Conservation (phyloP, 2,888 invertebrate genomes). For the Cecidostiba fungosa region DNA sequence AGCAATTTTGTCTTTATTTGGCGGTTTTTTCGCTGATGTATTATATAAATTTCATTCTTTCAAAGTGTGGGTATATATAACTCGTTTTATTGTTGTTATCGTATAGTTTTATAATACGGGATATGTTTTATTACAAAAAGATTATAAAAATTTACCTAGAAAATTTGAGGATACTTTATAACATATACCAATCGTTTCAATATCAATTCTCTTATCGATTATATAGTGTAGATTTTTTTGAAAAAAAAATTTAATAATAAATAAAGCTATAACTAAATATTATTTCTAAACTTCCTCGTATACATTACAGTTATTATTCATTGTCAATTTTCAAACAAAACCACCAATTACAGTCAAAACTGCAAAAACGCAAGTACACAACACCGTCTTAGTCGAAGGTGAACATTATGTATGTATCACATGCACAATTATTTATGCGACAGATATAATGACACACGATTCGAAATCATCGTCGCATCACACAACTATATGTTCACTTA, state of each 20-base stretch:
- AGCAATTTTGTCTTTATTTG: constrained; percentile 11
- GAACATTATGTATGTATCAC: constrained; percentile 36
- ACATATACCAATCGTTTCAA: background rate
- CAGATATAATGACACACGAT: background rate
- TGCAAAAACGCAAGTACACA: background rate
- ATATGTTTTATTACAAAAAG: background rate
- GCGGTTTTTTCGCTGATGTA: background rate
- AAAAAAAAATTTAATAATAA: background rate
- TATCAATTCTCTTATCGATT: background rate
- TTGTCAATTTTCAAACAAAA: background rate
- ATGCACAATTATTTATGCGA: constrained; percentile 23
- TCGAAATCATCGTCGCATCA: background rate
- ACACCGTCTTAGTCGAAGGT: background rate
- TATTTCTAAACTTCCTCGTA: background rate
- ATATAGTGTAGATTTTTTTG: background rate
- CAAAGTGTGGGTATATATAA: background rate
- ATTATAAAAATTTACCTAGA: background rate
- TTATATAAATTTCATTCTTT: background rate
- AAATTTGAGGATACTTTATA: background rate
- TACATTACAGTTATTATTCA: background rate
- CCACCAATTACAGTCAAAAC: constrained; percentile 32
- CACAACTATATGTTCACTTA: constrained; percentile 12
- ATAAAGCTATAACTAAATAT: background rate
- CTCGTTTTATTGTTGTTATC: background rate
- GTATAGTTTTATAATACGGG: background rate